These are phyloP conservation scores for Gerris buenoi DNA, from an alignment of 1,140 invertebrate genomes.

Conservation along the genomic window DNA sequence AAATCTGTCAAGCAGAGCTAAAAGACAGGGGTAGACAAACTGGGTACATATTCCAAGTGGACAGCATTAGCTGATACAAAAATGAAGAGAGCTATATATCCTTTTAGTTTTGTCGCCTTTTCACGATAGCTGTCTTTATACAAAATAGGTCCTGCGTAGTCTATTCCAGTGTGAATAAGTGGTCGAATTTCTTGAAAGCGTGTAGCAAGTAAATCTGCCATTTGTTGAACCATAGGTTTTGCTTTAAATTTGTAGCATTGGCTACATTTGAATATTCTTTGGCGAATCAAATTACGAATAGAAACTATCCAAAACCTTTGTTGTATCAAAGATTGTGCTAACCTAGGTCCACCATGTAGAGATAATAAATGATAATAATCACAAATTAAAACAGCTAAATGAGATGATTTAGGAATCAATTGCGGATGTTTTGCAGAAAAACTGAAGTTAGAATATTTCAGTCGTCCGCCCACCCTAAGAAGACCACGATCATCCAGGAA, in stretches of 20 bases:
- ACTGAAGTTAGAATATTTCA: background rate
- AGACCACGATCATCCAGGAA: background rate
- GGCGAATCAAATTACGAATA: background rate
- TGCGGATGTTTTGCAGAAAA: background rate
- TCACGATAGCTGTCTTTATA: slow-evolving; percentile 16
- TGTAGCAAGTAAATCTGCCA: slow-evolving; percentile 4
- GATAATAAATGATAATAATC: background rate
- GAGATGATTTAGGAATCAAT: background rate
- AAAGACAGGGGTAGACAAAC: slow-evolving; percentile 20
- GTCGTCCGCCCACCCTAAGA: background rate
- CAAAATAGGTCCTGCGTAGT: slow-evolving; percentile 28
- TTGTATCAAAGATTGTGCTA: background rate
- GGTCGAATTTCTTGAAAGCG: slow-evolving; percentile 14
- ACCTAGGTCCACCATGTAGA: background rate
- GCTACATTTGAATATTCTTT: background rate
- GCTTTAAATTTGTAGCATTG: background rate
- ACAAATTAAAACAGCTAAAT: background rate
- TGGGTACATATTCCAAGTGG: slow-evolving; percentile 25
- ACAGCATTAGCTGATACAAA: slow-evolving; percentile 24
- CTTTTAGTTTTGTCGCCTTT: slow-evolving; percentile 13
- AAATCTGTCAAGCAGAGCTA: slow-evolving; percentile 27
- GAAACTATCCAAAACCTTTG: background rate
- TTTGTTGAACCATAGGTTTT: background rate
- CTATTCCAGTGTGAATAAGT: slow-evolving; percentile 27
- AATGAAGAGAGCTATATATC: slow-evolving; percentile 22